Evolutionary conservation across 2,797 vertebrate species (phyloP).

Genomic region (Mormyrops attenuatus): DNA sequence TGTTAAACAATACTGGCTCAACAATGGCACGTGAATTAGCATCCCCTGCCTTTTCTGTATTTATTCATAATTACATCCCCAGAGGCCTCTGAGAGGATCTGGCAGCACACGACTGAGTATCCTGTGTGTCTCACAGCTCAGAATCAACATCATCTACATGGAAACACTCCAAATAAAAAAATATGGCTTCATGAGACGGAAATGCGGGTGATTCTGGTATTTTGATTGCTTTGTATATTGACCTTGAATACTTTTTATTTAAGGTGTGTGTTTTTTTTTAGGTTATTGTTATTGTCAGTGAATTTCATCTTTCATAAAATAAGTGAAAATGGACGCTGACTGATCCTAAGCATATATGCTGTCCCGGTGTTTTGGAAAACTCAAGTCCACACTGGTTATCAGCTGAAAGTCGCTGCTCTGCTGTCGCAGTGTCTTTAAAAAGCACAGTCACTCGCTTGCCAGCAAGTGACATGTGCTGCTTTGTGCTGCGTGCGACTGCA

Average conservation of each 20-base stretch:
- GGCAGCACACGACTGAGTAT: conserved; percentile 48
- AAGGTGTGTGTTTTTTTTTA: not conserved
- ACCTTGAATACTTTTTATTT: not conserved
- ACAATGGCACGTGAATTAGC: conserved; percentile 76
- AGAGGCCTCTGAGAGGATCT: conserved; percentile 55
- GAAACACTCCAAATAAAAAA: not conserved
- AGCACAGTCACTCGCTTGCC: not conserved
- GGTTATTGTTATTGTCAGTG: not conserved
- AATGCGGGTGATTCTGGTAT: not conserved
- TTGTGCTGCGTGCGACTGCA: not conserved
- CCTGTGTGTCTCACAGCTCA: conserved; percentile 34
- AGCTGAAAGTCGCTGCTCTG: not conserved
- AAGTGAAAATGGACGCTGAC: not conserved
- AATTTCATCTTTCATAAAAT: not conserved
- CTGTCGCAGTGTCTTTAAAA: not conserved
- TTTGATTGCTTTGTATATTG: not conserved
- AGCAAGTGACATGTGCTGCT: not conserved
- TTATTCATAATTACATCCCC: conserved; percentile 79
- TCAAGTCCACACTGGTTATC: not conserved
- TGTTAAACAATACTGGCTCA: conserved; percentile 74
- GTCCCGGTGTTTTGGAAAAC: not conserved
- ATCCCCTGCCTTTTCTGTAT: conserved; percentile 68
- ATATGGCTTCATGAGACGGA: not conserved
- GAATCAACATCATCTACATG: conserved; percentile 12
- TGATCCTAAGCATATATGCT: not conserved